phyloP scores from a whole-genome alignment of 2,888 invertebrate genomes.

The Lithophane ornitopus region DNA sequence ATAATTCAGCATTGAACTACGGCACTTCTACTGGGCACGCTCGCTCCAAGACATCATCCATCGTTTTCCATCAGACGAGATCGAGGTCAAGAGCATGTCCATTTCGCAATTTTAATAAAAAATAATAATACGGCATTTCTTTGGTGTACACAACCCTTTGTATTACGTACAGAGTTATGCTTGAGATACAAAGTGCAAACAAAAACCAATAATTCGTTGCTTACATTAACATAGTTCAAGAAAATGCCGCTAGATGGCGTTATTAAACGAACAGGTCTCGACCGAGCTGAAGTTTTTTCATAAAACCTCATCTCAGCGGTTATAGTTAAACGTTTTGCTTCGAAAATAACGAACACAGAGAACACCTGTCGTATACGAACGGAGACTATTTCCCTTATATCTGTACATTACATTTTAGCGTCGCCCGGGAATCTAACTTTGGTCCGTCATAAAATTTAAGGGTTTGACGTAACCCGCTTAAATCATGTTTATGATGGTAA shows the following conservation, averaged over 20 bases:
- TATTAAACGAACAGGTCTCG: conserved; percentile 28
- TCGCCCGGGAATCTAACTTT: conserved; percentile 66
- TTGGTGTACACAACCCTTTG: too few species aligned
- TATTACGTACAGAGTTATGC: not conserved
- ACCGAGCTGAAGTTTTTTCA: conserved; percentile 55
- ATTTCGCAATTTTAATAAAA: too few species aligned
- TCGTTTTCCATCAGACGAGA: too few species aligned
- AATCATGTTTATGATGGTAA: conserved; percentile 65
- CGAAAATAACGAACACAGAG: conserved; percentile 54
- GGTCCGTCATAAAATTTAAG: conserved; percentile 75
- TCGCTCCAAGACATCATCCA: too few species aligned
- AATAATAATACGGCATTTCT: too few species aligned
- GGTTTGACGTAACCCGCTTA: conserved; percentile 62
- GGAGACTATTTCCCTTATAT: conserved; percentile 58
- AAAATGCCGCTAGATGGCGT: conserved; percentile 40
- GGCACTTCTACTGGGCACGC: too few species aligned
- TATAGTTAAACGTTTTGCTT: conserved; percentile 50
- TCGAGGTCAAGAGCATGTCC: too few species aligned
- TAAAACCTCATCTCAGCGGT: conserved; percentile 45
- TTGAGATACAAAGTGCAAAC: not conserved
- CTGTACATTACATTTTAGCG: conserved; percentile 66
- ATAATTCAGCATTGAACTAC: too few species aligned
- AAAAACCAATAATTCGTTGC: conserved; percentile 14
- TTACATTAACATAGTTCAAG: conserved; percentile 40
- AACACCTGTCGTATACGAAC: conserved; percentile 59